Base-by-base conservation (phyloP, 2,113 vertebrate genomes). In the Oreochromis tanganicae region DNA sequence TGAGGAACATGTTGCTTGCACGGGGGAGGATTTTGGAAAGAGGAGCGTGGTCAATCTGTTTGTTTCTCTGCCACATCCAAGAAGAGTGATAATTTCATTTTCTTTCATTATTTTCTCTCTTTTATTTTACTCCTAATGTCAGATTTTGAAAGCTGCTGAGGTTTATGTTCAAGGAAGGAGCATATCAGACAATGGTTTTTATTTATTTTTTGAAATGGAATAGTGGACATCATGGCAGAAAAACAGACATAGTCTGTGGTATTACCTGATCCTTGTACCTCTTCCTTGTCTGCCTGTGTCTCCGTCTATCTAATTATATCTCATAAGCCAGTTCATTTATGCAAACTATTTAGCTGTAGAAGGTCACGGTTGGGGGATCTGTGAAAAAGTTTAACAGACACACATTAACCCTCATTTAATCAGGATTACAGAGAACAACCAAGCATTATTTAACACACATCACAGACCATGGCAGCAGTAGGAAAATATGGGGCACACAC, bases 21-120 rank as follows among this genome's bases (percentile, higher is more conserved):
- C 93, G 96, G 96, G 96, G 96, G 96, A 96, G 96, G 96, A 96
- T 97, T 97, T 96, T 97, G 96, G 96, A 97, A 95, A 95, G 94
- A 93, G 94, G 96, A 96, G 94, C 92, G 91, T 95, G 96, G 96
- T 97, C 96, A 97, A 97, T 97, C 96, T 97, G 96, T 97, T 97
- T 96, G 95, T 96, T 96, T 96, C 94, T 88, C 94, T 96, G 94
- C 94, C 95, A 96, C 95, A 94, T 97, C 96, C 96, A 96, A 96
- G 95, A 96, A 94, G 94, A 97, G 94, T 95, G 95, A 95, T 95
- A 93, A 95, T 95, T 96, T 95, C 86, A 95, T 95, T 94, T 95
- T 93, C 92, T 91, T 94, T 96, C 92, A 94, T 94, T 93, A 95
- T 95, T 92, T 93, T 81, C 85, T 82, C 82, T 66, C 84, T 92